Evolutionary conservation across 1,140 invertebrate species (phyloP), one percentile per base, ranked within the genome.

Genomic region (Papilio polytes): DNA sequence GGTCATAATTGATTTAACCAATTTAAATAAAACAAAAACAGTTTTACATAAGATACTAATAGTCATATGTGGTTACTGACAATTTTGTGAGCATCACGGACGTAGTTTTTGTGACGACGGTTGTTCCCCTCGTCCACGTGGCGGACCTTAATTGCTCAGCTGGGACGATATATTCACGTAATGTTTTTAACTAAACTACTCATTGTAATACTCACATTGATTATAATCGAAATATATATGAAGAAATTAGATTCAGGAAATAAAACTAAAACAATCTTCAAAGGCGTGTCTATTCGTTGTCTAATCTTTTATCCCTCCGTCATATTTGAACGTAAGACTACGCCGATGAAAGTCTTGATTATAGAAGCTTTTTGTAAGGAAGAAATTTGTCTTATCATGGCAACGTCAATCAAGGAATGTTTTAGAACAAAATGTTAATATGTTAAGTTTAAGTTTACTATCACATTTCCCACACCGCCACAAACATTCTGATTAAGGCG

Each of bases 141-240:
- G 89, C 86, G 86, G 88, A 80, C 86, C 87, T 90, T 94, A 94
- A 94, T 94, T 94, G 87, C 90, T 92, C 93, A 94, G 93, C 93
- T 94, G 93, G 89, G 90, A 90, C 89, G 80, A 84, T 80, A 86
- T 84, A 10, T 59, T 86, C 83, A 87, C 88, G 88, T 85, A 84
- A 85, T 89, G 88, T 91, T 90, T 91, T 84, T 86, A 90, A 90
- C 74, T 79, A 85, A 86, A 84, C 89, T 85, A 84, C 63, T 74
- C 48, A 82, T 22, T 76, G 70, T 48, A 15, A 66, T 46, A 22
- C 56, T 79, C 66, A 84, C 81, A 36, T 26, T 53, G 13, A 53
- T 53, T 18, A 53, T 53, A 18, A 53, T 18, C 13, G 51, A 18
- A 18, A 18, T 53, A 53, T 20, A 59, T 59, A 22, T 20, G 56